A percentile compares a stretch with the other conserved stretches of the same genome.
Conservation (phyloP, 2,797 vertebrate species). For the Myiothlypis chrysogaster region DNA sequence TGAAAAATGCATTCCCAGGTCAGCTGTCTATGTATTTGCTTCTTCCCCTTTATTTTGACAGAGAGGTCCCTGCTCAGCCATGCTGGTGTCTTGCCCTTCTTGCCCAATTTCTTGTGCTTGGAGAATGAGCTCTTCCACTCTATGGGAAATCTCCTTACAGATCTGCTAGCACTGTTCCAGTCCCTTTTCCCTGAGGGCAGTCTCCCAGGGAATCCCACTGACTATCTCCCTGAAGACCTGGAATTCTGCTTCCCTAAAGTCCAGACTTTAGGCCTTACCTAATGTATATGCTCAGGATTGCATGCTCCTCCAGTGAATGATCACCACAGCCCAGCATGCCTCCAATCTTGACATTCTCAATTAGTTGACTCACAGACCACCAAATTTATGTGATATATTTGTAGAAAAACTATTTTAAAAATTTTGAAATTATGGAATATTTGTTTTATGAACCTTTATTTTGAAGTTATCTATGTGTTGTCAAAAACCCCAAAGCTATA, state of each 20-base stretch:
- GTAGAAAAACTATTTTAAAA: background rate
- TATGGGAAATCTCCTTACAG: background rate
- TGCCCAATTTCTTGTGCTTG: background rate
- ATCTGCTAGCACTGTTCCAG: background rate
- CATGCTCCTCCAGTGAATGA: too few species aligned
- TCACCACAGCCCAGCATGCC: fast-evolving
- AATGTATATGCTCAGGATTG: too few species aligned
- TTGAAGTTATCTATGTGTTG: background rate
- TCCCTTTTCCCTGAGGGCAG: too few species aligned
- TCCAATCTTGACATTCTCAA: fast-evolving
- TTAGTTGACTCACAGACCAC: background rate
- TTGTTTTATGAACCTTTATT: background rate
- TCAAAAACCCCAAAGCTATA: background rate
- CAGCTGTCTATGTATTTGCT: background rate
- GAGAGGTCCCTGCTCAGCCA: background rate
- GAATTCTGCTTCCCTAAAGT: background rate
- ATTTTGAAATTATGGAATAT: background rate
- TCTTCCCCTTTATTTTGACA: background rate
- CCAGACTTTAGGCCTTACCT: background rate
- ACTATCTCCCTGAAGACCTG: background rate
- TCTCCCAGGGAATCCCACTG: background rate
- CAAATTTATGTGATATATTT: background rate
- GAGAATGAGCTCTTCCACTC: background rate
- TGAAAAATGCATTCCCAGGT: background rate
- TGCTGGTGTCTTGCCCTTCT: too few species aligned